Percentiles rank a stretch among this genome's conserved stretches.
These are phyloP conservation scores for Clarias batrachus DNA, from an alignment of 2,113 vertebrate genomes.

Conservation along the genomic window DNA sequence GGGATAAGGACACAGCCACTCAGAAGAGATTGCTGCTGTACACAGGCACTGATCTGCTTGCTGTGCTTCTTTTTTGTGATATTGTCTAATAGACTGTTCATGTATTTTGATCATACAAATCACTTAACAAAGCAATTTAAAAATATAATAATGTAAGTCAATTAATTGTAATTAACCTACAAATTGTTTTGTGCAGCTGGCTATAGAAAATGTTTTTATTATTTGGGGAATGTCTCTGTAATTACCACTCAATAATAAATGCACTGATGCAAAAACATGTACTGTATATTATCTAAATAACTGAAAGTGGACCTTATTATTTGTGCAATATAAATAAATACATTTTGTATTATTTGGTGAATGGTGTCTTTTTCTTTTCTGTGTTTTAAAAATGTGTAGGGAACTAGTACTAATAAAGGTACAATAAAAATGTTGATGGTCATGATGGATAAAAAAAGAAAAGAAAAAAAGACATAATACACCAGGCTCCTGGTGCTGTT, in stretches of 20 bases:
- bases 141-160: background rate
- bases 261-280: background rate
- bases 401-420: background rate
- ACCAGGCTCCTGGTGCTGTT: slow-evolving; percentile 31
- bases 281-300: background rate
- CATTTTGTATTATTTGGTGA: background rate
- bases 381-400: background rate
- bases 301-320: background rate
- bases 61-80: background rate
- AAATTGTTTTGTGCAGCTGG: background rate
- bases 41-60: background rate
- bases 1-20: background rate
- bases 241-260: slow-evolving; percentile 1
- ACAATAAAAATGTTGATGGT: background rate
- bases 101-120: background rate
- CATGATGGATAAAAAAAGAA: slow-evolving; percentile 18
- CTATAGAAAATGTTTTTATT: background rate
- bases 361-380: background rate
- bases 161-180: slow-evolving; percentile 19
- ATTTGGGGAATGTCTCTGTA: background rate
- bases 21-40: background rate
- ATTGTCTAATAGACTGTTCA: slow-evolving; percentile 4
- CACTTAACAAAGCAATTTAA: background rate
- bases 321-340: background rate
- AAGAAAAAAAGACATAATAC: slow-evolving; percentile 18